Evolutionary conservation across 2,888 invertebrate genomes (phyloP).

Genomic region (Melieria omissa): DNA sequence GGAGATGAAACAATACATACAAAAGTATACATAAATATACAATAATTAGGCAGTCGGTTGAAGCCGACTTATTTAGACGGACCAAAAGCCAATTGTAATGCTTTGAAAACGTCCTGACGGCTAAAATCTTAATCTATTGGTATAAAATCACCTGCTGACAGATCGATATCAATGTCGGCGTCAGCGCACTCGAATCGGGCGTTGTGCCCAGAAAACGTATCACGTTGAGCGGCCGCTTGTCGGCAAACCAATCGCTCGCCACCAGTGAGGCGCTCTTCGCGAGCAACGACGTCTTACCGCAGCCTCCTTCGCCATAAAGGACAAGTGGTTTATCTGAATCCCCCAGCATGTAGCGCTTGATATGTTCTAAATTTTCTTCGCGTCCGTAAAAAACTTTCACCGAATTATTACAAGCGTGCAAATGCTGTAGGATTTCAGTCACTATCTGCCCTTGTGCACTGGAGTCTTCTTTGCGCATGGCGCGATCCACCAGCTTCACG

Average conservation of each 20-base stretch:
- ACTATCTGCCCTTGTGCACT: conserved; percentile 94
- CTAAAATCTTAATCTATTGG: background rate
- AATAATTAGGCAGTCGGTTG: too few species aligned
- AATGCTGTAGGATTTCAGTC: conserved; percentile 92
- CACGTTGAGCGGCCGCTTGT: conserved; percentile 84
- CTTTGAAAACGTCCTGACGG: background rate
- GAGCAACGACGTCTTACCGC: conserved; percentile 95
- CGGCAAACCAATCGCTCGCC: conserved; percentile 78
- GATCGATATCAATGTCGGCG: conserved; percentile 93
- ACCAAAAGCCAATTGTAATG: background rate
- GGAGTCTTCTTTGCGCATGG: conserved; percentile 95
- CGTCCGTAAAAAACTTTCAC: conserved; percentile 94
- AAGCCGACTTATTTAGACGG: too few species aligned
- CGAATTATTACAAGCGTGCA: conserved; percentile 94
- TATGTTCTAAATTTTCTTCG: conserved; percentile 83
- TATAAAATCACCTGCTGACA: conserved; percentile 84
- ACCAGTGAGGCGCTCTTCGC: conserved; percentile 91
- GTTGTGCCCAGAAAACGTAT: conserved; percentile 96
- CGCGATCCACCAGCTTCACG: conserved; percentile 88
- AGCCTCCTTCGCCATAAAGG: conserved; percentile 94
- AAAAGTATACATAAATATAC: too few species aligned
- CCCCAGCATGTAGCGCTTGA: conserved; percentile 84
- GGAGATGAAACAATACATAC: too few species aligned
- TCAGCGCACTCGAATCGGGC: conserved; percentile 94
- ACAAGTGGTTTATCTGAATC: conserved; percentile 89